A percentile compares a stretch with the other conserved stretches of the same genome.
Conservation (phyloP, 2,888 invertebrate genomes). For the Onthophagus sagittarius region DNA sequence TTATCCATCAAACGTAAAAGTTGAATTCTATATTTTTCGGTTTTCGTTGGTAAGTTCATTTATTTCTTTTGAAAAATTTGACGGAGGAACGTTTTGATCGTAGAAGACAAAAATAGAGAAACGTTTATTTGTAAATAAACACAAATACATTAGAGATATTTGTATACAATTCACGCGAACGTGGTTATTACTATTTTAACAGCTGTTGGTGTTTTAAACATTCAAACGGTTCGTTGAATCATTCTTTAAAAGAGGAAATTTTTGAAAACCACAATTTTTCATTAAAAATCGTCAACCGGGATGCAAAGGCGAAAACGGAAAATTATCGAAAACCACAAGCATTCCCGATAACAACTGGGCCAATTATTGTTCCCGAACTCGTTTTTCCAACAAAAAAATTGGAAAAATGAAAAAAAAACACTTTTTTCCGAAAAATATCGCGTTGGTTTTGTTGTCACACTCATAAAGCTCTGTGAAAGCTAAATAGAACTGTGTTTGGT, state of each 20-base stretch:
- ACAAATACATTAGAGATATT: not conserved
- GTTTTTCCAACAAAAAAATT: not conserved
- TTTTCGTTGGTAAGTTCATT: not conserved
- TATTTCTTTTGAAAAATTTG: not conserved
- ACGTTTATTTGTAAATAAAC: not conserved
- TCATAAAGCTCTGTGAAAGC: not conserved
- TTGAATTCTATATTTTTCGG: not conserved
- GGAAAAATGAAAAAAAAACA: not conserved
- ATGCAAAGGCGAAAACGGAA: not conserved
- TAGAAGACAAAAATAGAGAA: not conserved
- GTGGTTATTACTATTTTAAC: not conserved
- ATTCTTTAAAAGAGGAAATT: not conserved
- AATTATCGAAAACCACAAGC: not conserved
- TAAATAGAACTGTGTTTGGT: not conserved
- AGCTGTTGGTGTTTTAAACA: not conserved
- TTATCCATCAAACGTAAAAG: not conserved
- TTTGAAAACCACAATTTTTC: not conserved
- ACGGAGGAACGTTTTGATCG: not conserved
- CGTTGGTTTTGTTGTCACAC: not conserved
- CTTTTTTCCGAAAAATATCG: not conserved
- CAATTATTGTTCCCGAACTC: not conserved
- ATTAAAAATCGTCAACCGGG: not conserved
- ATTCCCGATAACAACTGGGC: not conserved
- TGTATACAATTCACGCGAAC: not conserved
- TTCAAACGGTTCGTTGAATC: not conserved